These are phyloP conservation scores for Dorcus hopei DNA, from an alignment of 2,888 invertebrate genomes.

Conservation along the genomic window DNA sequence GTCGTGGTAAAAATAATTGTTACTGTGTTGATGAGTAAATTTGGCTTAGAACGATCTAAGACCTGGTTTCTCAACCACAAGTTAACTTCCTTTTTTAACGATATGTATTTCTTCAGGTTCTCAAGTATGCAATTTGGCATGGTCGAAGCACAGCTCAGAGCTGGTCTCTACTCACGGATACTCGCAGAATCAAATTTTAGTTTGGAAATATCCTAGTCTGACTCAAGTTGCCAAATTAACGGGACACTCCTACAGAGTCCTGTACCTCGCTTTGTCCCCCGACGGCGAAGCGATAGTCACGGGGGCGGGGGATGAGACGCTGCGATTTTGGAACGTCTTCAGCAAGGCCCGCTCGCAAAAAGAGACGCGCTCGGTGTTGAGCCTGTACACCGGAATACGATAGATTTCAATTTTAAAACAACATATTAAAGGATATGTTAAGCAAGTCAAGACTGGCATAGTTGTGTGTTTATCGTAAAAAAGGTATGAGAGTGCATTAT, in stretches of 20 bases:
- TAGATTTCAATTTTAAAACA: constrained; percentile 42
- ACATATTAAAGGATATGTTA: not conserved
- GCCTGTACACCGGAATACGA: constrained; percentile 86
- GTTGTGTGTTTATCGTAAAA: not conserved
- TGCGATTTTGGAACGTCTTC: constrained; percentile 99
- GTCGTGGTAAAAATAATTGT: too few relatives aligned
- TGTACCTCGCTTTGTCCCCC: constrained; percentile 94
- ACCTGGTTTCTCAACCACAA: too few relatives aligned
- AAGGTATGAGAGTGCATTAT: not conserved
- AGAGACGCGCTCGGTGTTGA: constrained; percentile 89
- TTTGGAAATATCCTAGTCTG: constrained; percentile 98
- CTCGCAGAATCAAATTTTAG: constrained; percentile 96
- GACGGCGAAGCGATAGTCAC: constrained; percentile 99
- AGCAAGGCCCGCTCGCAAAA: constrained; percentile 94
- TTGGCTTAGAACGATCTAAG: too few relatives aligned
- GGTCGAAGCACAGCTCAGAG: constrained; percentile 98
- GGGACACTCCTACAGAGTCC: constrained; percentile 92
- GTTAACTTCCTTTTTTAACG: too few relatives aligned
- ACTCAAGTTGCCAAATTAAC: constrained; percentile 96
- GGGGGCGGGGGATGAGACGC: constrained; percentile 96
- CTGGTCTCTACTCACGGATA: constrained; percentile 97
- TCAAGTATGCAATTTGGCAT: constrained; percentile 97
- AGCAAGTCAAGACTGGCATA: not conserved
- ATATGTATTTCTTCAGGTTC: constrained; percentile 62
- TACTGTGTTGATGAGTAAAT: too few relatives aligned